Percentiles rank a stretch among this genome's conserved stretches.
Evolutionary conservation across 2,113 vertebrate species (phyloP).

Genomic region (Apus apus): DNA sequence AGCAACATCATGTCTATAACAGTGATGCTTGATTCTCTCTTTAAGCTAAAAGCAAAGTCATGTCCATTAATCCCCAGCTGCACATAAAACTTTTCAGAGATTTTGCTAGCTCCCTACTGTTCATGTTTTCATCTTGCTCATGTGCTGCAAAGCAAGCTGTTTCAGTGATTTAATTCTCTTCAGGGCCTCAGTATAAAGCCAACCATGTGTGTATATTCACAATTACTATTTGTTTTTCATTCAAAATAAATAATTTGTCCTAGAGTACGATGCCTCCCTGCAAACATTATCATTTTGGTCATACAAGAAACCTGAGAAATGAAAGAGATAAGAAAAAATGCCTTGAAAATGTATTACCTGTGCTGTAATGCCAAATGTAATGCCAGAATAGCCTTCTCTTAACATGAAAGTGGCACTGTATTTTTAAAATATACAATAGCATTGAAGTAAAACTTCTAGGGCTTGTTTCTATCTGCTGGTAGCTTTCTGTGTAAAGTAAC

Average conservation of each 20-base stretch:
- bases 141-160: constrained; percentile 68
- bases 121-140: constrained; percentile 77
- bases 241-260: constrained; percentile 54
- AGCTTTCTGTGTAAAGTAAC: neutral
- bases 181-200: constrained; percentile 11
- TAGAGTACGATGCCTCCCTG: constrained; percentile 10
- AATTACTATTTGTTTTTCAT: constrained; percentile 56
- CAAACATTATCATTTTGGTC: constrained; percentile 28
- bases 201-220: constrained; percentile 28
- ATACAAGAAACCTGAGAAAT: constrained; percentile 37
- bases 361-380: neutral
- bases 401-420: neutral
- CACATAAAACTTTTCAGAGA: constrained; percentile 75
- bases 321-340: constrained; percentile 37
- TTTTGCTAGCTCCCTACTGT: constrained; percentile 75
- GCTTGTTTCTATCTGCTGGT: neutral
- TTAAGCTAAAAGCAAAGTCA: constrained; percentile 76
- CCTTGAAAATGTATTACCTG: neutral
- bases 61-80: constrained; percentile 82
- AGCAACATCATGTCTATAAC: constrained; percentile 74
- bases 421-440: neutral
- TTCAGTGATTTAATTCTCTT: constrained; percentile 71
- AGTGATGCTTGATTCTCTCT: constrained; percentile 67
- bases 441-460: neutral
- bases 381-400: neutral